Percentiles rank a stretch among this genome's conserved stretches.
Evolutionary conservation across 2,113 vertebrate genomes (phyloP).

Genomic region (Myrmecobius fasciatus): DNA sequence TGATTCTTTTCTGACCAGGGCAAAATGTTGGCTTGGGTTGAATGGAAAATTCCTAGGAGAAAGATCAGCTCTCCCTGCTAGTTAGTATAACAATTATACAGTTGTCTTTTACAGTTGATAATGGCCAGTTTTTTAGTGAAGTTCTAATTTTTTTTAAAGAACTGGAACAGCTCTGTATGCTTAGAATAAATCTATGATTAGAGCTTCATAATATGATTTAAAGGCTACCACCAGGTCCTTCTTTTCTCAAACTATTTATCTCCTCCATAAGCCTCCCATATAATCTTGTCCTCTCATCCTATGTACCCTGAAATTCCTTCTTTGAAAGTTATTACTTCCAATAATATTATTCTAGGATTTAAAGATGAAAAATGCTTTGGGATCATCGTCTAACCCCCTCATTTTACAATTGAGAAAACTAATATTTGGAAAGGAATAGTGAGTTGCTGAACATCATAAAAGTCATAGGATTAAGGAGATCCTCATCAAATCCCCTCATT

Average conservation of each 20-base stretch:
- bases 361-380: background rate
- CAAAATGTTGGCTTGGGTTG: constrained; percentile 17
- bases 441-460: background rate
- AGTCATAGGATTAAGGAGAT: background rate
- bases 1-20: constrained; percentile 47
- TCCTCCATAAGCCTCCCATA: too few relatives aligned
- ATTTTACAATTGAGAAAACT: constrained; percentile 22
- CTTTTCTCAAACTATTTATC: background rate
- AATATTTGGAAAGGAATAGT: background rate
- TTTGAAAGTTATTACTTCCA: background rate
- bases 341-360: background rate
- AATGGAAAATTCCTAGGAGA: constrained; percentile 27
- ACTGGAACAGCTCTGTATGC: background rate
- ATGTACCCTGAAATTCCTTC: background rate
- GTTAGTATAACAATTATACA: background rate
- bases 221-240: background rate
- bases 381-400: background rate
- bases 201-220: background rate
- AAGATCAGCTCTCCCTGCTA: background rate
- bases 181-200: background rate
- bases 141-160: constrained; percentile 10
- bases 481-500: background rate
- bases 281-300: too few relatives aligned
- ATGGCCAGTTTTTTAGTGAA: constrained; percentile 16
- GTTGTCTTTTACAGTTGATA: constrained; percentile 25